Conservation (phyloP, 1,140 invertebrate species). For the Campoletis sonorensis region DNA sequence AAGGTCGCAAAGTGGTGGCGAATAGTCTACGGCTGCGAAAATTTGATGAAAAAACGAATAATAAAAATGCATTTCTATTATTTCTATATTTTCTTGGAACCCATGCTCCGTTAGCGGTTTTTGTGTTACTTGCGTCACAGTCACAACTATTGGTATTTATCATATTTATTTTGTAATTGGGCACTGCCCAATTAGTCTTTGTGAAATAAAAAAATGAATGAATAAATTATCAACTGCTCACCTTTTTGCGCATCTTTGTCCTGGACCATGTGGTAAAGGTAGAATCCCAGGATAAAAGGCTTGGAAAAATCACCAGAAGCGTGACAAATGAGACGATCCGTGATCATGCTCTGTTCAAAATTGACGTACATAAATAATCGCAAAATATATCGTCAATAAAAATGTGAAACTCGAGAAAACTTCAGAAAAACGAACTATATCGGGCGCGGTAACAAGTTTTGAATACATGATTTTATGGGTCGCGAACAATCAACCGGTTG, state of each 20-base stretch:
- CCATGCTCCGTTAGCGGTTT: no score
- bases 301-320: slow-evolving; percentile 90
- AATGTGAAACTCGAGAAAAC: slow-evolving; percentile 18
- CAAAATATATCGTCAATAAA: slow-evolving; percentile 15
- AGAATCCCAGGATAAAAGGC: slow-evolving; percentile 93
- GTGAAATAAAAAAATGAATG: no score
- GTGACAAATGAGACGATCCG: slow-evolving; percentile 91
- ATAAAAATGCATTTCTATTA: background rate
- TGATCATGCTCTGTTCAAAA: slow-evolving; percentile 82
- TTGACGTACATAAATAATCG: background rate
- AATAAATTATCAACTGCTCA: slow-evolving; percentile 52
- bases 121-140: no score
- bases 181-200: no score
- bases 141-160: no score
- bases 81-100: no score
- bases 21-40: slow-evolving; percentile 77
- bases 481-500: background rate
- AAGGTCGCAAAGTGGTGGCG: slow-evolving; percentile 82
- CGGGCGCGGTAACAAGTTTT: no score
- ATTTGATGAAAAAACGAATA: slow-evolving; percentile 31
- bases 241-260: slow-evolving; percentile 81
- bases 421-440: background rate
- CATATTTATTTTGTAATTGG: no score
- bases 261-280: slow-evolving; percentile 90
- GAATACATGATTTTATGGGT: no score